These are phyloP conservation scores for Ephestia elutella DNA, from an alignment of 1,140 invertebrate genomes.

Conservation along the genomic window DNA sequence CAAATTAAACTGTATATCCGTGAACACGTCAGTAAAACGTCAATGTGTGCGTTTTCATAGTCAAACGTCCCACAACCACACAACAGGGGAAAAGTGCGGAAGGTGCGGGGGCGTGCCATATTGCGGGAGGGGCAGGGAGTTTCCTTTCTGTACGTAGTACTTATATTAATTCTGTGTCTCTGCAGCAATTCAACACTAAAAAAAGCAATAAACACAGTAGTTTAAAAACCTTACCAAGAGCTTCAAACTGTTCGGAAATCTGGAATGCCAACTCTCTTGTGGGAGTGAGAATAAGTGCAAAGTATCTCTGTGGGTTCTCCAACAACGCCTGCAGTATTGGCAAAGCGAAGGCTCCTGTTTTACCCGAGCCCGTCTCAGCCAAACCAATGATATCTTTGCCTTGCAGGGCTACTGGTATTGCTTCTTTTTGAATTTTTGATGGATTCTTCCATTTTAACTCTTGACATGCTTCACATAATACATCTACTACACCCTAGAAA, in stretches of 20 bases:
- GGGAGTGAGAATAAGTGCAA: constrained; percentile 95
- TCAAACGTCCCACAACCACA: no score
- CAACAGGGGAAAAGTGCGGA: no score
- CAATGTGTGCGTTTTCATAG: no score
- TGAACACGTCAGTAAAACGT: no score
- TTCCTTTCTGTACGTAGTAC: no score
- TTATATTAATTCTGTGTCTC: no score
- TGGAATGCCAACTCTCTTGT: constrained; percentile 98
- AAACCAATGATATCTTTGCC: constrained; percentile 97
- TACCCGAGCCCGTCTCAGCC: constrained; percentile 98
- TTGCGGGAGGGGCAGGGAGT: no score
- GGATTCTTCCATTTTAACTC: constrained; percentile 95
- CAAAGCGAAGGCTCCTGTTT: constrained; percentile 97
- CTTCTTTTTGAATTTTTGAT: constrained; percentile 95
- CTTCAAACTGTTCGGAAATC: constrained; percentile 96
- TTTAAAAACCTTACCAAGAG: constrained; percentile 79
- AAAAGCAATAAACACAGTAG: no score
- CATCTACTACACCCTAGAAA: constrained; percentile 91
- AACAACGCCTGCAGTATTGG: constrained; percentile 95
- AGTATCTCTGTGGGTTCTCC: constrained; percentile 93
- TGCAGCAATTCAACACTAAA: no score
- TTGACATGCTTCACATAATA: constrained; percentile 92
- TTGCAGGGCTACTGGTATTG: constrained; percentile 92
- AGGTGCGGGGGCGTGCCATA: no score
- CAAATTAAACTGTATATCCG: no score